These are phyloP conservation scores for Ceramica pisi DNA, from an alignment of 2,888 invertebrate species.

Conservation along the genomic window DNA sequence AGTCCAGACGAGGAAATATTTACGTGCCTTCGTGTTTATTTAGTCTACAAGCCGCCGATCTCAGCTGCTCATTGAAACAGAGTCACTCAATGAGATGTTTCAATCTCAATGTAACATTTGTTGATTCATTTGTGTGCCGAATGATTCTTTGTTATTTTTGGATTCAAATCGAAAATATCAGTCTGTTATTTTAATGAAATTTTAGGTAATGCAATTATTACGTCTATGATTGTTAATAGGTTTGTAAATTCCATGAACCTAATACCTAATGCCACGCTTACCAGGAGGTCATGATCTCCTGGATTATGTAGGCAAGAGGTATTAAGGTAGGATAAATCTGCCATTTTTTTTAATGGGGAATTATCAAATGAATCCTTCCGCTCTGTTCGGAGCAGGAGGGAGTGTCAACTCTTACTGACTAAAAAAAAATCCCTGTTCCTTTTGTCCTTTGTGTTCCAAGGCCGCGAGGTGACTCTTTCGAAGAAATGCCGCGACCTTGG, in stretches of 20 bases:
- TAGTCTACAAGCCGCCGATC: constrained; percentile 63
- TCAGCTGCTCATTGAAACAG: constrained; percentile 59
- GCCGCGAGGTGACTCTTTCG: too few species aligned
- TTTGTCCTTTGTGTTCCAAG: too few species aligned
- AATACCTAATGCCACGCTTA: background rate
- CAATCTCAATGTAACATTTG: constrained; percentile 53
- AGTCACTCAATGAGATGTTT: constrained; percentile 63
- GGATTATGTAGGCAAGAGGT: background rate
- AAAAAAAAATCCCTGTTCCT: too few species aligned
- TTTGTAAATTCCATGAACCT: background rate
- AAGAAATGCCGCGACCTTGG: too few species aligned
- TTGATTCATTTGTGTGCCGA: constrained; percentile 24
- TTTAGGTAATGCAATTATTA: background rate
- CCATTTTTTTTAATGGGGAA: background rate
- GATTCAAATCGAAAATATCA: background rate
- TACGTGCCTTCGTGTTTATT: constrained; percentile 64
- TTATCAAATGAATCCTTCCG: too few species aligned
- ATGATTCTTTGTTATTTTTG: constrained; percentile 20
- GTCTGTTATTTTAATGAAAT: background rate
- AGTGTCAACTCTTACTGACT: too few species aligned
- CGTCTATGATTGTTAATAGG: background rate
- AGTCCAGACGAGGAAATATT: constrained; percentile 64
- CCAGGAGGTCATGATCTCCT: background rate
- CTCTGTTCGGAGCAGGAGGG: too few species aligned
- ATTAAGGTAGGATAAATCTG: background rate